phyloP scores from a whole-genome alignment of 2,797 vertebrate genomes.

The Tragopan temminckii region DNA sequence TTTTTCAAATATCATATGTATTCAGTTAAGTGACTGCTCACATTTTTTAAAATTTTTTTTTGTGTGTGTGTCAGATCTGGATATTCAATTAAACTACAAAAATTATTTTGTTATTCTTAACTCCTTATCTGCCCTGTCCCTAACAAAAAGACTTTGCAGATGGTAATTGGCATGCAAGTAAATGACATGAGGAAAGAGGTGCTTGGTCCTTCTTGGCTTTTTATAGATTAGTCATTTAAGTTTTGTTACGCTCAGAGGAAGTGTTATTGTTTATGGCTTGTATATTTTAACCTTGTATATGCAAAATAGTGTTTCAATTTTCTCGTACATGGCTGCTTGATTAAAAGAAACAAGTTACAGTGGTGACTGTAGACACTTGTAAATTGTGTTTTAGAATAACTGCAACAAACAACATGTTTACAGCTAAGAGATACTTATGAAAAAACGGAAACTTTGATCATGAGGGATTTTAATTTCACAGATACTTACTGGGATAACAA shows the following conservation, averaged over 20 bases:
- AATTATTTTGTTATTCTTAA: neutral
- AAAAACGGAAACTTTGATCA: conserved; percentile 78
- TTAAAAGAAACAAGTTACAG: conserved; percentile 75
- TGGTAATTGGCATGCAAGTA: neutral
- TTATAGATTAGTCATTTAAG: neutral
- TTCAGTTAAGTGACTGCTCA: neutral
- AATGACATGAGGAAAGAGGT: neutral
- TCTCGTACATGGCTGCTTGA: conserved; percentile 61
- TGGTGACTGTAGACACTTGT: conserved; percentile 76
- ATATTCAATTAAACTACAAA: neutral
- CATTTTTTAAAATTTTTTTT: neutral
- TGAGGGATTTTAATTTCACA: conserved; percentile 78
- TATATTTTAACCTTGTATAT: conserved; percentile 56
- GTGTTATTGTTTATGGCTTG: neutral
- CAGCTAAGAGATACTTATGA: conserved; percentile 76
- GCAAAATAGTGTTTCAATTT: conserved; percentile 67
- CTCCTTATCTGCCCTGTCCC: neutral
- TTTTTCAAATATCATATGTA: neutral
- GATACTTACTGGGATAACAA: conserved; percentile 80
- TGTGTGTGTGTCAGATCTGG: neutral
- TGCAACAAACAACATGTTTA: conserved; percentile 78
- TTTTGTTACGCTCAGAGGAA: conserved; percentile 27
- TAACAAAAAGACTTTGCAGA: neutral
- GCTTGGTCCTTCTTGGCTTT: neutral
- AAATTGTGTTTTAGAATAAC: conserved; percentile 79